phyloP scores from a whole-genome alignment of 2,888 invertebrate genomes.

The Hipparchia semele region DNA sequence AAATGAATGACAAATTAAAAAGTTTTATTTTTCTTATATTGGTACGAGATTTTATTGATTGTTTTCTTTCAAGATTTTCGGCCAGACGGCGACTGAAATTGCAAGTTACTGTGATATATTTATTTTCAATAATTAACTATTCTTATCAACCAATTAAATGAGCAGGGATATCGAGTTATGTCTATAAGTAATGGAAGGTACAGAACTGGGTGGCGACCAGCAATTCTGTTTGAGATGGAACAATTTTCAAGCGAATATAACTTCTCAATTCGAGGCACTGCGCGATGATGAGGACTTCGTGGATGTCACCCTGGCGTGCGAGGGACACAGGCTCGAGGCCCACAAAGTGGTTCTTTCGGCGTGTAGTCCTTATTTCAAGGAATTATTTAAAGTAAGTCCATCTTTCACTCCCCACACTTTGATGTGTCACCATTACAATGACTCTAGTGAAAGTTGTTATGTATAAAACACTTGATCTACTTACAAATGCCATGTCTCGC shows the following conservation, averaged over 20 bases:
- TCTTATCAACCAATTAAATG: conserved; percentile 83
- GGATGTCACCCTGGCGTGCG: conserved; percentile 94
- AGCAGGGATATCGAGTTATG: conserved; percentile 83
- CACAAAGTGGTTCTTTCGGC: conserved; percentile 94
- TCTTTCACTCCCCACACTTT: conserved; percentile 82
- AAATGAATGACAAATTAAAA: conserved; percentile 82
- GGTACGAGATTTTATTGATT: conserved; percentile 84
- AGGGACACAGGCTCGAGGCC: conserved; percentile 91
- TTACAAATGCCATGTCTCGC: conserved; percentile 83
- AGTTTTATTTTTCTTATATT: conserved; percentile 84
- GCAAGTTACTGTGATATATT: conserved; percentile 84
- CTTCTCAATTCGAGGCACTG: conserved; percentile 92
- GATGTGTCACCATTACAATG: conserved; percentile 84
- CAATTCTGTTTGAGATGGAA: conserved; percentile 96
- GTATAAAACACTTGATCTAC: conserved; percentile 84
- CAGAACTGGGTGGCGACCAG: conserved; percentile 88
- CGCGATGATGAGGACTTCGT: conserved; percentile 94
- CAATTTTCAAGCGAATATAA: conserved; percentile 94
- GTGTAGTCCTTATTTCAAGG: conserved; percentile 94
- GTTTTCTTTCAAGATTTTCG: conserved; percentile 84
- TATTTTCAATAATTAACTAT: conserved; percentile 82
- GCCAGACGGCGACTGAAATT: conserved; percentile 84
- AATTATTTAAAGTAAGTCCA: conserved; percentile 90
- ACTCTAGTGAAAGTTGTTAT: conserved; percentile 83
- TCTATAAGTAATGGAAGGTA: conserved; percentile 84